phyloP scores from a whole-genome alignment of 2,797 vertebrate species.

The Galago senegalensis region DNA sequence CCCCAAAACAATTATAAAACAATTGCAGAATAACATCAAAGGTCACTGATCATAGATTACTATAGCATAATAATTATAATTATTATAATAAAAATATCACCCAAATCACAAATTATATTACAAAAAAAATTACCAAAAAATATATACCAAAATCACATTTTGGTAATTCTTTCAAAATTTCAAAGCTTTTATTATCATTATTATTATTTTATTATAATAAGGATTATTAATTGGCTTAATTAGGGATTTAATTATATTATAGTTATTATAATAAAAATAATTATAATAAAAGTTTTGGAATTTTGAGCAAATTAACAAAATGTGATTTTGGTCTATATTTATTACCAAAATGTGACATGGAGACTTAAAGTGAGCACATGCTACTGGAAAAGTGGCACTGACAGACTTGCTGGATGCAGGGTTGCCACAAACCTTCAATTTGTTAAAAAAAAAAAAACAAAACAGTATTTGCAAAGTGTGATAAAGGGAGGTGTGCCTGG shows the following conservation, averaged over 20 bases:
- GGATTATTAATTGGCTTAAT: too few species aligned
- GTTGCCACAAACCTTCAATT: not conserved
- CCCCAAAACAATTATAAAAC: not conserved
- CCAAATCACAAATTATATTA: too few species aligned
- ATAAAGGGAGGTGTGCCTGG: not conserved
- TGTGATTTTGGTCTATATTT: too few species aligned
- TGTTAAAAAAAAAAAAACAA: not conserved
- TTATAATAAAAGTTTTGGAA: not conserved
- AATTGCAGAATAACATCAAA: not conserved
- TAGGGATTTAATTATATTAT: too few species aligned
- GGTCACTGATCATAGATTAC: not conserved
- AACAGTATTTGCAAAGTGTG: not conserved
- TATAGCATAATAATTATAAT: not conserved
- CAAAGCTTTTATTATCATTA: too few species aligned
- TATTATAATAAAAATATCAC: not conserved
- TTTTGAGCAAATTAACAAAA: not conserved
- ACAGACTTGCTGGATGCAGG: not conserved
- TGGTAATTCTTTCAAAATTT: too few species aligned
- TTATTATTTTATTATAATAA: too few species aligned
- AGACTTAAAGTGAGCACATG: not conserved
- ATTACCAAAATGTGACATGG: not conserved
- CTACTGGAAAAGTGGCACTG: not conserved
- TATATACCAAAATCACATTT: too few species aligned
- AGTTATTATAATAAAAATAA: not conserved
- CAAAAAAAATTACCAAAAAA: too few species aligned